Evolutionary conservation across 2,113 vertebrate species (phyloP), one percentile per base, ranked within the genome.

Genomic region (Pangasianodon hypophthalmus): DNA sequence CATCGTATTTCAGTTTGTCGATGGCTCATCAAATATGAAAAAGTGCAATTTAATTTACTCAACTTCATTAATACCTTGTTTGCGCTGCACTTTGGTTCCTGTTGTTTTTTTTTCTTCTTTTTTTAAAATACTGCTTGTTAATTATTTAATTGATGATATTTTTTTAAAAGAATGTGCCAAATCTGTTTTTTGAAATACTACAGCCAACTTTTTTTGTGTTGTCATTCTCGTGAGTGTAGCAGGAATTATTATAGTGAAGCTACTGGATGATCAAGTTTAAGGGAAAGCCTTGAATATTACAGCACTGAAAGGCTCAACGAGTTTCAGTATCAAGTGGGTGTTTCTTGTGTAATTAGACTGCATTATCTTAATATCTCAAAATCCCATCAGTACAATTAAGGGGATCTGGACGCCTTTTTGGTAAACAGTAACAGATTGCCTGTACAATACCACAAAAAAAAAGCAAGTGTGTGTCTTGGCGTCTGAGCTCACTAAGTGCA

Each of bases 31-130:
- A 93, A 90, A 77, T 79, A 71, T 87, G 13, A 90, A 90, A 95
- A 96, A 96, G 95, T 96, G 95, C 95, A 96, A 95, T 96, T 96
- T 94, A 93, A 93, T 94, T 95, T 94, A 93, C 94, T 94, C 94
- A 92, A 90, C 90, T 93, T 95, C 94, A 93, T 94, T 92, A 91
- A 93, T 94, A 92, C 93, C 89, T 94, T 60, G 71, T 95, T 94
- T 94, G 92, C 88, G 94, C 94, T 94, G 95, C 95, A 95, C 95
- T 95, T 95, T 90, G 60, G 87, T 91, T 86, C 56, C 87, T 88
- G 90, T 91, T 71, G 48, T 88, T 90, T 87, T 93, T 93, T 93
- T 93, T 95, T 67, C 16, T 29, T 32, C n/a, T 92, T 93, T 93
- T 94, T 88, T 90, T 92, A 93, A 94, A 64, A 93, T 87, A 91